Evolutionary conservation across 2,888 invertebrate species (phyloP).

Genomic region (Lepas anatifera): DNA sequence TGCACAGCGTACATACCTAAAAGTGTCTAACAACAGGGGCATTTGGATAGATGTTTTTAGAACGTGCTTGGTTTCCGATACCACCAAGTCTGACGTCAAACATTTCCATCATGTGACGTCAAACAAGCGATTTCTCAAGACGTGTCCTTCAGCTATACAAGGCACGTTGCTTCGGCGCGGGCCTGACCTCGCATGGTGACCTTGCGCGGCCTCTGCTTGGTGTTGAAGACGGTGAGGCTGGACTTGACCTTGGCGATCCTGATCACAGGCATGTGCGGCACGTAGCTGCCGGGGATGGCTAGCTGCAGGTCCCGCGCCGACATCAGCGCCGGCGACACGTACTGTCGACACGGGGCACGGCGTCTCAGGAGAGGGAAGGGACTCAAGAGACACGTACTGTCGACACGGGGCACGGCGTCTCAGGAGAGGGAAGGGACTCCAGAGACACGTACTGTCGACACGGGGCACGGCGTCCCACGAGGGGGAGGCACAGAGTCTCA

Average conservation of each 20-base stretch:
- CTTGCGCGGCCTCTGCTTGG: conserved; percentile 94
- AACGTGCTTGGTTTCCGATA: no score
- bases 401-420: not conserved
- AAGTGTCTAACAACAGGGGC: no score
- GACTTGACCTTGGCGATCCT: conserved; percentile 81
- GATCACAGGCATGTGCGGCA: conserved; percentile 70
- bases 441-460: conserved; percentile 40
- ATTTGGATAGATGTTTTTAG: no score
- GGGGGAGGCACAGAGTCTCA: not conserved
- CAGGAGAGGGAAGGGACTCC: not conserved
- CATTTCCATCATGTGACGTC: no score
- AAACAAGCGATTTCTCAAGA: no score
- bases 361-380: not conserved
- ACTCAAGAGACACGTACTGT: conserved; percentile 40
- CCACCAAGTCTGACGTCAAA: no score
- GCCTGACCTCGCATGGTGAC: conserved; percentile 61
- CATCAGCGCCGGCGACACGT: conserved; percentile 51
- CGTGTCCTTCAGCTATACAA: no score
- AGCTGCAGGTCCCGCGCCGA: conserved; percentile 84
- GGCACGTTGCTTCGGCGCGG: not conserved
- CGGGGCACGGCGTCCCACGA: not conserved
- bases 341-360: conserved; percentile 29
- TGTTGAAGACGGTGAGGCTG: conserved; percentile 88
- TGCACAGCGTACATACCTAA: no score
- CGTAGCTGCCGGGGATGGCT: conserved; percentile 95